phyloP scores from a whole-genome alignment of 2,888 invertebrate species.

The Hofmannophila pseudospretella region DNA sequence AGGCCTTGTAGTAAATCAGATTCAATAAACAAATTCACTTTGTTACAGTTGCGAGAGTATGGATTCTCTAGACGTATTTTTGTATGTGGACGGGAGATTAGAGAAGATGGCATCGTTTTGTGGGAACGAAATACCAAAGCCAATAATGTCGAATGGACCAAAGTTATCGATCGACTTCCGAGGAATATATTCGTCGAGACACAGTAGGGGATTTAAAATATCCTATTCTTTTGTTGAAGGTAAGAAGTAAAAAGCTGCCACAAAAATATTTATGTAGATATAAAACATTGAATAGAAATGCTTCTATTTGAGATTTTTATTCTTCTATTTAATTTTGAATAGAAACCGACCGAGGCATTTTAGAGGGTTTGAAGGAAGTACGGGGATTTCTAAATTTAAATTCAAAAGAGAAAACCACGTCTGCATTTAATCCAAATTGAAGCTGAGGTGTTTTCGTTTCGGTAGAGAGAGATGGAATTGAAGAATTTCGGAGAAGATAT shows the following conservation, averaged over 20 bases:
- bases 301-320: too few species aligned
- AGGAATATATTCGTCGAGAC: conserved; percentile 85
- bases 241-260: conserved; percentile 61
- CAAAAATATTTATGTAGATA: not conserved
- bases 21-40: conserved; percentile 63
- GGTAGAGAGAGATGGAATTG: conserved; percentile 1
- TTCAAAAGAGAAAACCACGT: conserved; percentile 2
- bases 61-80: conserved; percentile 87
- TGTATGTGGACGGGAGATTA: conserved; percentile 89
- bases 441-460: conserved; percentile 6
- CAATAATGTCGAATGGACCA: conserved; percentile 95
- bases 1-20: conserved; percentile 5
- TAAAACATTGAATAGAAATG: conserved; percentile 1
- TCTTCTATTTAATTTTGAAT: conserved; percentile 2
- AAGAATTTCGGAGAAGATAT: conserved; percentile 5
- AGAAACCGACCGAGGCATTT: conserved; percentile 1
- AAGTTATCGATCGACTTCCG: conserved; percentile 90
- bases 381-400: conserved; percentile 4
- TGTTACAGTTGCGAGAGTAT: conserved; percentile 86
- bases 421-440: conserved; percentile 7
- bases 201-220: conserved; percentile 91
- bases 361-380: not conserved
- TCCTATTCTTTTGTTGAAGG: conserved; percentile 93
- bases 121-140: conserved; percentile 88
- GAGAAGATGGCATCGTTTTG: conserved; percentile 94